Evolutionary conservation across 2,113 vertebrate genomes (phyloP).

Genomic region (Notiomystis cincta): DNA sequence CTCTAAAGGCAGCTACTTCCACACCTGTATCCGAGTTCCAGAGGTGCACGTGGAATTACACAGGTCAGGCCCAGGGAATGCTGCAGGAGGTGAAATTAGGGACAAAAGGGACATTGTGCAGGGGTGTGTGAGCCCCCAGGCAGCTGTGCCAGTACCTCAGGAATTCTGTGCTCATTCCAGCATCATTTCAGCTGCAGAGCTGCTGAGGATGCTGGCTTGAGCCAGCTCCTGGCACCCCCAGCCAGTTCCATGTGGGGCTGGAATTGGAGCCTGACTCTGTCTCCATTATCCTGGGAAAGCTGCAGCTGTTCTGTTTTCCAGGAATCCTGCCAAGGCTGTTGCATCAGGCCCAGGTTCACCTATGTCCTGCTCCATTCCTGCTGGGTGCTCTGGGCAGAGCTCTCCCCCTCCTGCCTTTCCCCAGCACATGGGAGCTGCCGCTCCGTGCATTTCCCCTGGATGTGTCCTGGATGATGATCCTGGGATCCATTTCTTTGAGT

Average conservation of each 20-base stretch:
- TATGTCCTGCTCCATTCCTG: neutral
- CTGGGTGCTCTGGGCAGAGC: slow-evolving; percentile 12
- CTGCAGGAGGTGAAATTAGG: neutral
- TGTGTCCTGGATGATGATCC: too few species aligned
- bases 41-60: rapidly evolving
- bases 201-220: neutral
- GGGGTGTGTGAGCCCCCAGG: neutral
- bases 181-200: neutral
- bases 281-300: rapidly evolving
- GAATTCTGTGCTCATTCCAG: neutral
- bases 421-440: neutral
- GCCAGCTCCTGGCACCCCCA: neutral
- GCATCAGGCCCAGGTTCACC: neutral
- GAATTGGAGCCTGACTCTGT: rapidly evolving
- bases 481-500: too few species aligned
- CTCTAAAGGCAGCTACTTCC: neutral
- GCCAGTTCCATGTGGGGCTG: rapidly evolving
- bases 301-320: neutral
- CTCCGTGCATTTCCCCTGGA: rapidly evolving
- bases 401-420: neutral
- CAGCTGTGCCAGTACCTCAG: neutral
- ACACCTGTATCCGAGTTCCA: rapidly evolving
- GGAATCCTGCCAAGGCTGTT: neutral
- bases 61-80: neutral
- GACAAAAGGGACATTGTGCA: neutral